A percentile compares a stretch with the other conserved stretches of the same genome.
Conservation (phyloP, 2,797 vertebrate species). For the Microhierax caerulescens region DNA sequence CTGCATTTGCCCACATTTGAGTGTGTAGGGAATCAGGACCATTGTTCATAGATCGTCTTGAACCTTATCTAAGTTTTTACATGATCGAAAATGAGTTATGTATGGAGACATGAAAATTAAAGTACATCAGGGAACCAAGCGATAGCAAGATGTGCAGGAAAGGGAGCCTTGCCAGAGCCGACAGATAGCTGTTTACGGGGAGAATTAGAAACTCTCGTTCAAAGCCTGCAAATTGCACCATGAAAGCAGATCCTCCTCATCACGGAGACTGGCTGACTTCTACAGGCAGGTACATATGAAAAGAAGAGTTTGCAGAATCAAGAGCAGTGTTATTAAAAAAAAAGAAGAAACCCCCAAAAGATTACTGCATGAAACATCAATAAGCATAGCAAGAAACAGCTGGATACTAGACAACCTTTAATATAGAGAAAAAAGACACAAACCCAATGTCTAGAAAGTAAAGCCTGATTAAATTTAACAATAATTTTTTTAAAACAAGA, state of each 20-base stretch:
- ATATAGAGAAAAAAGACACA: not conserved
- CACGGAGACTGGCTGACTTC: not conserved
- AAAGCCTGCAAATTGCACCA: not conserved
- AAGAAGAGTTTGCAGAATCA: not conserved
- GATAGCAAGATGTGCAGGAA: not conserved
- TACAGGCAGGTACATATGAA: not conserved
- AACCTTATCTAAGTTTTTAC: not conserved
- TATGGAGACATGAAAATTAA: not conserved
- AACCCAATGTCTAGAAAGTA: not conserved
- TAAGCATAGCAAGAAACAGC: not conserved
- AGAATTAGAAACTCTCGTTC: not conserved
- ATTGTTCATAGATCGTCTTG: not conserved
- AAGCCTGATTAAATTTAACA: slow-evolving; percentile 13
- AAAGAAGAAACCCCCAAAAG: not conserved
- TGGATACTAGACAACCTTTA: not conserved
- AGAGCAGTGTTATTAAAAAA: not conserved
- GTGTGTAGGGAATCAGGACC: not conserved
- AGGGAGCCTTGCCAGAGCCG: not conserved
- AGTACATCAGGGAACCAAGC: not conserved
- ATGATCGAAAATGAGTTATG: not conserved
- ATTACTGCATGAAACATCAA: slow-evolving; percentile 8
- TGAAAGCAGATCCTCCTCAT: not conserved
- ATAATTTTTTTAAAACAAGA: not conserved
- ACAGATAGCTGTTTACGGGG: not conserved
- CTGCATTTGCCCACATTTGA: not conserved